Evolutionary conservation across 1,140 invertebrate species (phyloP), one percentile per base, ranked within the genome.

Genomic region (Brachionus plicatilis): DNA sequence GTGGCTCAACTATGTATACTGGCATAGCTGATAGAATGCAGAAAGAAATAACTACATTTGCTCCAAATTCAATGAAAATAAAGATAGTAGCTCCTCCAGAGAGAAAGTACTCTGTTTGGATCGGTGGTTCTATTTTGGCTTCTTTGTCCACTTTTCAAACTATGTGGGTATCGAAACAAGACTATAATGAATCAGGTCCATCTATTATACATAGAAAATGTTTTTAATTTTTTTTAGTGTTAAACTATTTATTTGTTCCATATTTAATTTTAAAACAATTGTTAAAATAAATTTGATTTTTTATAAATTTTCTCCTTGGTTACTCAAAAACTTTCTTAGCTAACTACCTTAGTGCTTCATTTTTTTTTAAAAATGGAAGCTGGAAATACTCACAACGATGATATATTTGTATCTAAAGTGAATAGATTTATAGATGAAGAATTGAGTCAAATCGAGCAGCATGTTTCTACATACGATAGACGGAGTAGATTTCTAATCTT

Each of bases 191-290:
- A 90, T 95, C 94, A 87, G 95, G 95, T 86, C 95, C 95, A 86
- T 94, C 93, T 85, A 96, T 96, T 89, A 95, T 96, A 86, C 95
- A 96, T 93, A 93, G 94, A 91, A 95, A 95, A 91, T 95, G 95
- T 92, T 95, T 95, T 93, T 95, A 95, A 94, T 87, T 50, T 17
- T 43, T 50, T 12, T 50, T 27, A 5, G 27, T 2, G 45, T 92
- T 24, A 92, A 91, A 14, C 91, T 47, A 92, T 47, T 47, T 76
- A 14, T 75, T 45, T 75, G 2, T 43, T 95, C 86, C 94, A 37
- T 72, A 6, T 92, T 50, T 91, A 90, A 95, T 95, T 76, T 27
- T 14, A 76, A 43, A 76, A 43, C 33, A 75, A 11, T 75, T 75
- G 33, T 43, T 50, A 37, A 41, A 70, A 70, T 27, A 27, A 76